A percentile compares a stretch with the other conserved stretches of the same genome.
Evolutionary conservation across 2,888 invertebrate species (phyloP).

Genomic region (Drosophila mettleri): DNA sequence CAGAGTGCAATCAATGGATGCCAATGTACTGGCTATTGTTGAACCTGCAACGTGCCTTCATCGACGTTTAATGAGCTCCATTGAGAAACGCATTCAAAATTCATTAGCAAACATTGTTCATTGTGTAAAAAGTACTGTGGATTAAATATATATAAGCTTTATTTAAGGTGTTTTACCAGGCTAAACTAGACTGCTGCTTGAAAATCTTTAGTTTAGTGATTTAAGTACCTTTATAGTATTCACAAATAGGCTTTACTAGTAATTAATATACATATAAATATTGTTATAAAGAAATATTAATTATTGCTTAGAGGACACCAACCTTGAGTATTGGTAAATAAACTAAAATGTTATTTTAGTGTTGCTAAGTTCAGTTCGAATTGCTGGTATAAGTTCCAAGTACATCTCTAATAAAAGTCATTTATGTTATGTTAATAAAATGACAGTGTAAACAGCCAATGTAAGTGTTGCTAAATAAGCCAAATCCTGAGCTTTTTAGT

Average conservation of each 20-base stretch:
- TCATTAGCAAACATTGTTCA: constrained; percentile 54
- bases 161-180: neutral
- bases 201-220: neutral
- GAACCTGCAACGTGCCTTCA: constrained; percentile 39
- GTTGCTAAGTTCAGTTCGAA: no score
- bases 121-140: constrained; percentile 39
- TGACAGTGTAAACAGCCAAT: neutral
- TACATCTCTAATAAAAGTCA: no score
- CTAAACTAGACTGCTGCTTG: neutral
- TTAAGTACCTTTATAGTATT: neutral
- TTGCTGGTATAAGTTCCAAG: no score
- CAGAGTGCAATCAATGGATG: constrained; percentile 22
- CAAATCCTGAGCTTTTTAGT: no score
- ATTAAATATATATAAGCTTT: neutral
- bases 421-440: neutral
- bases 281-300: no score
- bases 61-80: constrained; percentile 61
- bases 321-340: neutral
- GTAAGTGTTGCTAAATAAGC: neutral
- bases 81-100: constrained; percentile 58
- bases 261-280: no score
- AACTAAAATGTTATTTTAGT: neutral
- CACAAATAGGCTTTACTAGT: no score
- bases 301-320: neutral
- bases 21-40: constrained; percentile 35